Base-by-base conservation (phyloP, 2,888 invertebrate genomes). In the Lasius platythorax region DNA sequence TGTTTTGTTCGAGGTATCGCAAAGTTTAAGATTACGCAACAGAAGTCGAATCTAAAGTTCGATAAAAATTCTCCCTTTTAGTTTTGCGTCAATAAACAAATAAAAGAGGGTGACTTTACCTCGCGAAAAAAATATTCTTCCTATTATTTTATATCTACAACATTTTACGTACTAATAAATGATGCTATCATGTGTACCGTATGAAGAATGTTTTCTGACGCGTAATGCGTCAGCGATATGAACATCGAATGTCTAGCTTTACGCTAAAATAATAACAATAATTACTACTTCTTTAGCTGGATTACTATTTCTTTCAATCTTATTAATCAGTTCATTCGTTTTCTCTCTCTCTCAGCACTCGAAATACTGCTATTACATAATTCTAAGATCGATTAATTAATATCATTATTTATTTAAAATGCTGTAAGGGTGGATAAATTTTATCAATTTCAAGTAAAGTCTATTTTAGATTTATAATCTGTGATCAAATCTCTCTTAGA, bases 11-110 rank as follows among this genome's bases (percentile, higher is more conserved):
- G n/a, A 56, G 40, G 15, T n/a, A 58, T 5, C 8, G 73, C 30
- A 30, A 72, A 78, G 73, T 68, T 70, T 43, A 78, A 70, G 30
- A 78, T 78, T 78, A 78, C 72, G 43, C 56, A 72, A 78, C 78
- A 43, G 15, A 78, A 72, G 56, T 56, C 73, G 56, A 72, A 73
- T 72, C 40, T 56, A 11, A 53, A 78, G 56, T 72, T 72, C 30
- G 56, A 78, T 78, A 70, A 40, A 78, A 78, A 58, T 63, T 33
- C 28, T 50, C 33, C 12, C 23, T 50, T 50, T 12, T 12, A 46
- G 18, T 76, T 76, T 76, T 68, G 23, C 67, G 46, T 50, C 18
- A 67, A 46, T 15, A 5, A 75, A 46, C 1, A 37, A 23, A 64
- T 43, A 46, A 63, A 75, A 46, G 43, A 30, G 37, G 15, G 28